A percentile compares a stretch with the other conserved stretches of the same genome.
phyloP scores from a whole-genome alignment of 2,888 invertebrate genomes.

The Helleia helle region DNA sequence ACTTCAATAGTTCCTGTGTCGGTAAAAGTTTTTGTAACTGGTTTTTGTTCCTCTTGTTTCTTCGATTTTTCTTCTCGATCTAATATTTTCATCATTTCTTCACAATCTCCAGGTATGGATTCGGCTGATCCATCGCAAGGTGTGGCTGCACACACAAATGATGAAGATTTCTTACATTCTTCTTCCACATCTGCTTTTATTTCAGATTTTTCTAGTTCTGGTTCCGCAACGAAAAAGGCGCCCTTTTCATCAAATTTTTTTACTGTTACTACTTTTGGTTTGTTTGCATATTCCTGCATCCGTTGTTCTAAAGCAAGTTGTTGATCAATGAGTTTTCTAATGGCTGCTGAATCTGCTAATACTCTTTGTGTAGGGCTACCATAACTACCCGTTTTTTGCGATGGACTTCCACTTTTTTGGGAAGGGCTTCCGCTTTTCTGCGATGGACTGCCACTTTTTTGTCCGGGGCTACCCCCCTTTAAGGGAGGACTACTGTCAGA shows the following conservation, averaged over 20 bases:
- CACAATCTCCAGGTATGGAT: conserved; percentile 75
- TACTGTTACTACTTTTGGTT: conserved; percentile 59
- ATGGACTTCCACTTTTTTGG: conserved; percentile 64
- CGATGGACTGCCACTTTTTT: conserved; percentile 42
- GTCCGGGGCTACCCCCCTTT: conserved; percentile 54
- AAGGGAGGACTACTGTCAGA: conserved; percentile 75
- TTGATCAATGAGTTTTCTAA: conserved; percentile 64
- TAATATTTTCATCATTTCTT: conserved; percentile 72
- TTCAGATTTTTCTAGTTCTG: conserved; percentile 35
- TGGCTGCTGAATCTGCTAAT: conserved; percentile 60
- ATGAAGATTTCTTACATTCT: conserved; percentile 53
- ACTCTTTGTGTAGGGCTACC: conserved; percentile 63
- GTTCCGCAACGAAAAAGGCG: conserved; percentile 61
- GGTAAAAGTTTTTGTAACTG: conserved; percentile 38
- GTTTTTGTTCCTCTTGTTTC: conserved; percentile 24
- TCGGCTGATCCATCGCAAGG: conserved; percentile 65
- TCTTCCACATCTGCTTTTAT: conserved; percentile 42
- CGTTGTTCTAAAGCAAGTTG: conserved; percentile 62
- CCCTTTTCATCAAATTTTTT: conserved; percentile 65
- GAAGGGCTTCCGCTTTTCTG: conserved; percentile 62
- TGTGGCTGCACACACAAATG: conserved; percentile 62
- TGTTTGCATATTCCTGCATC: conserved; percentile 37
- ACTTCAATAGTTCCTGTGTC: conserved; percentile 56
- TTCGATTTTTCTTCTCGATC: conserved; percentile 66
- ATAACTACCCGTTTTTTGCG: conserved; percentile 57